These are phyloP conservation scores for Drosophila nannoptera DNA, from an alignment of 1,140 invertebrate species.

Conservation along the genomic window DNA sequence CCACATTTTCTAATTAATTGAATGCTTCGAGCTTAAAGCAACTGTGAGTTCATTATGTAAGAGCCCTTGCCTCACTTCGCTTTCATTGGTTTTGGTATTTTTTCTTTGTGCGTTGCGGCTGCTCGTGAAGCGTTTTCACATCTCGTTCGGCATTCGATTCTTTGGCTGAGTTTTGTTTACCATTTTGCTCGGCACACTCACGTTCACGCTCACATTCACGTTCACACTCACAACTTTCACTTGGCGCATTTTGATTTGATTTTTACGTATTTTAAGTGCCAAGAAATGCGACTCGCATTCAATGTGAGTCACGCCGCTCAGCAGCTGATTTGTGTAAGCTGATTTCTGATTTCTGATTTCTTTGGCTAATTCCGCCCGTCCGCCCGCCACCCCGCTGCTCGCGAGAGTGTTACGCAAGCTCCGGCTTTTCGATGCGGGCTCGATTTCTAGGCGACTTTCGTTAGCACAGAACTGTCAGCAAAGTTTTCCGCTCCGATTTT, in stretches of 20 bases:
- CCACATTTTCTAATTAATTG: not conserved
- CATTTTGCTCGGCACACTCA: conserved; percentile 58
- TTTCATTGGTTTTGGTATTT: conserved; percentile 36
- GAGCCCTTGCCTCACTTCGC: conserved; percentile 36
- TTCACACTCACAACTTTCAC: conserved; percentile 64
- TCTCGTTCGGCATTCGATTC: conserved; percentile 56
- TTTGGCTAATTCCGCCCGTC: conserved; percentile 22
- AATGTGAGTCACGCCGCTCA: conserved; percentile 58
- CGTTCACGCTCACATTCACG: conserved; percentile 23
- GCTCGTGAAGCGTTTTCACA: conserved; percentile 58
- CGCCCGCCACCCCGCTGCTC: not conserved
- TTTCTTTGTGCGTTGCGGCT: conserved; percentile 5
- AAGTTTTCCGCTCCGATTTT: conserved; percentile 18
- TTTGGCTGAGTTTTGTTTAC: conserved; percentile 69
- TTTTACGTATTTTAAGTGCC: conserved; percentile 55
- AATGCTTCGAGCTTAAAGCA: not conserved
- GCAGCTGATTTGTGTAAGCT: conserved; percentile 44
- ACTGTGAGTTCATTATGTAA: conserved; percentile 36
- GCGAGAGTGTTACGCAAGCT: conserved; percentile 44
- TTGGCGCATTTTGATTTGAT: conserved; percentile 71
- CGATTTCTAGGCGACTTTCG: conserved; percentile 49
- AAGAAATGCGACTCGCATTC: conserved; percentile 47
- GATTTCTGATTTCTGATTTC: conserved; percentile 18
- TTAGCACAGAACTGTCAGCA: conserved; percentile 57
- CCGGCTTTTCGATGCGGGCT: not conserved